Conservation (phyloP, 30 jellyfish, hydroid and myxozoan species). For the Aurelia sp. region DNA sequence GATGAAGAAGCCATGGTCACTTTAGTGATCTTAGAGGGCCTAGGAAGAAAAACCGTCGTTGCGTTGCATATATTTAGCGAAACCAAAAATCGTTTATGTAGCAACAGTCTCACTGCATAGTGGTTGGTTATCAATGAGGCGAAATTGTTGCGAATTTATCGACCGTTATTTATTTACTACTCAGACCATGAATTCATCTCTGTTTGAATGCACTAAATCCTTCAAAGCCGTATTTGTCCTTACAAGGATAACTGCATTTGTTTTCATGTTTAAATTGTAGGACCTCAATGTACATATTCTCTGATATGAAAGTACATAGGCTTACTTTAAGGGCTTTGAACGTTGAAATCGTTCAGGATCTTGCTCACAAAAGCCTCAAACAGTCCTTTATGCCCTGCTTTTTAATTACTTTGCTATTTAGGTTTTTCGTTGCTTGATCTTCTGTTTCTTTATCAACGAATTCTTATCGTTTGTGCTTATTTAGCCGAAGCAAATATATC, state of each 20-base stretch:
- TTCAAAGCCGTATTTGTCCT: slow-evolving; percentile 47
- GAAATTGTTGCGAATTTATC: slow-evolving; percentile 15
- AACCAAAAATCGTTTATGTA: no score
- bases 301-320: slow-evolving; percentile 52
- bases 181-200: slow-evolving; percentile 1
- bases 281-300: slow-evolving; percentile 48
- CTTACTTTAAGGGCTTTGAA: slow-evolving; percentile 61
- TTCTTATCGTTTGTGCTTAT: slow-evolving; percentile 36
- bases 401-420: slow-evolving; percentile 17
- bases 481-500: slow-evolving; percentile 31
- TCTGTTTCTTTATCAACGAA: slow-evolving; percentile 24
- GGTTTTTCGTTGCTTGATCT: slow-evolving; percentile 41
- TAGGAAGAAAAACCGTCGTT: no score
- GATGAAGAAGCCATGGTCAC: no score
- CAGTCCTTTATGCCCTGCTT: slow-evolving; percentile 40
- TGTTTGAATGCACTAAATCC: slow-evolving; percentile 45
- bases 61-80: no score
- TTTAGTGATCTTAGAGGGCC: no score
- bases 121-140: no score
- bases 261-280: slow-evolving; percentile 28
- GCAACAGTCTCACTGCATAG: no score
- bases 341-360: slow-evolving; percentile 46
- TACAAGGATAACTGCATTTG: slow-evolving; percentile 39
- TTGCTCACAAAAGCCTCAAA: slow-evolving; percentile 30
- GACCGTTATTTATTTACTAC: slow-evolving; percentile 34